Evolutionary conservation across 2,888 invertebrate species (phyloP).

Genomic region (Drosophila prolongata): DNA sequence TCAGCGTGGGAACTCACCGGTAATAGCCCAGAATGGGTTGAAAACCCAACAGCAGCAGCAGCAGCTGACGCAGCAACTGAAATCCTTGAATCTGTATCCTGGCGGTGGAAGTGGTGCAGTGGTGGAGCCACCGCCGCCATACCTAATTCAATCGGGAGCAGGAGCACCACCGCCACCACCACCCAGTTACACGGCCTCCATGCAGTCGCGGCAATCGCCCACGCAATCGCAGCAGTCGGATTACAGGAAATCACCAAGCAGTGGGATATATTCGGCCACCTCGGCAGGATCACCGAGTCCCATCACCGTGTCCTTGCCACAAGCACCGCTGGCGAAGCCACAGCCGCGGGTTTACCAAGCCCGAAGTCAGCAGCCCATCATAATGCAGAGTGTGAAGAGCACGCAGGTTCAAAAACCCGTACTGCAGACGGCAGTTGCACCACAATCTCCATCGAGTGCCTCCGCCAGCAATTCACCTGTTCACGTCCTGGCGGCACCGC

Average conservation of each 20-base stretch:
- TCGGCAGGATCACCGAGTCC: slow-evolving; percentile 94
- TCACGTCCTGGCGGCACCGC: slow-evolving; percentile 87
- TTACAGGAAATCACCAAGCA: slow-evolving; percentile 93
- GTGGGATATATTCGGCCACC: slow-evolving; percentile 93
- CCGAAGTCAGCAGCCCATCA: slow-evolving; percentile 95
- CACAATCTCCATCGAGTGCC: slow-evolving; percentile 90
- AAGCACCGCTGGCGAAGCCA: slow-evolving; percentile 86
- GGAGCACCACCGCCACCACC: slow-evolving; percentile 84
- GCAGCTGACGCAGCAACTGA: slow-evolving; percentile 92
- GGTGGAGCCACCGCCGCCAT: slow-evolving; percentile 90
- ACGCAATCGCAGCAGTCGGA: slow-evolving; percentile 90
- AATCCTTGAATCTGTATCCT: slow-evolving; percentile 92
- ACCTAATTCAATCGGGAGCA: slow-evolving; percentile 86
- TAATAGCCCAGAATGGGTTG: slow-evolving; percentile 86
- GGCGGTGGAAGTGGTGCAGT: slow-evolving; percentile 87
- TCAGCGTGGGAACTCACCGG: slow-evolving; percentile 87
- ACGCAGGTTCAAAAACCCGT: slow-evolving; percentile 98
- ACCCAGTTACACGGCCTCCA: slow-evolving; percentile 93
- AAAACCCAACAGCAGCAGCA: slow-evolving; percentile 95
- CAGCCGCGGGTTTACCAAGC: slow-evolving; percentile 94
- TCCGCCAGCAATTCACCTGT: slow-evolving; percentile 84
- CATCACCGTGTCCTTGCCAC: slow-evolving; percentile 89
- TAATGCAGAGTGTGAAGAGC: slow-evolving; percentile 98
- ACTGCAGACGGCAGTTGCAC: slow-evolving; percentile 97
- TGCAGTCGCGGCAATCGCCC: slow-evolving; percentile 94